Evolutionary conservation across 2,888 invertebrate genomes (phyloP), one percentile per base, ranked within the genome.

Genomic region (Eutolmus rufibarbis): DNA sequence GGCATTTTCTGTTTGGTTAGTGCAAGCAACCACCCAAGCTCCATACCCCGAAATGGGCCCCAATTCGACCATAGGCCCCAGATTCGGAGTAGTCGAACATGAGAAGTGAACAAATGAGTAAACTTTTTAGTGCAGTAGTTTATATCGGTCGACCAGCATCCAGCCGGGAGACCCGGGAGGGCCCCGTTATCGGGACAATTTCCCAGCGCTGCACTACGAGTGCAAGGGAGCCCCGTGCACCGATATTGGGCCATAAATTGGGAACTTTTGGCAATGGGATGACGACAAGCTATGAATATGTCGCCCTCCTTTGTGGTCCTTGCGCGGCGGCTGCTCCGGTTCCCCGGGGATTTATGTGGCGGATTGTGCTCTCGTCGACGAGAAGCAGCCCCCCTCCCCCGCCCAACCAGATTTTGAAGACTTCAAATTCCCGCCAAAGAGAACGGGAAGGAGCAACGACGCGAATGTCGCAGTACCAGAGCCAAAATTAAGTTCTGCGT

Each of bases 261-360:
- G 37, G 37, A 78, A 78, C 34, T 43, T 78, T 78, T 78, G 78
- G 78, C 78, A 78, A 78, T 78, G 78, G 78, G 40, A 78, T 78
- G 78, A 16, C 40, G 78, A 78, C 78, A 46, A 43, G 19, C 40
- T 78, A 78, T 78, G 23, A 40, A 78, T 23, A 40, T 23, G 37
- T 23, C 23, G n/a, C 14, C 37, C 56, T 56, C 19, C 56, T 56
- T 56, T 66, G 66, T 28, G 66, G 66, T 66, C 28, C 78, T 40
- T 43, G 34, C 23, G 43, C 12, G 23, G 78, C 40, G 37, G 40
- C 37, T 78, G 37, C 43, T 78, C 43, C 78, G 43, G 78, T 23
- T 77, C 77, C 34, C 28, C 23, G 37, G 28, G 78, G 78, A 78
- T 78, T 78, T 78, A 78, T 78, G 23, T 40, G 43, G 23, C 14